phyloP scores from a whole-genome alignment of 92 coral and sea anemone species.

The Siderastrea siderea region DNA sequence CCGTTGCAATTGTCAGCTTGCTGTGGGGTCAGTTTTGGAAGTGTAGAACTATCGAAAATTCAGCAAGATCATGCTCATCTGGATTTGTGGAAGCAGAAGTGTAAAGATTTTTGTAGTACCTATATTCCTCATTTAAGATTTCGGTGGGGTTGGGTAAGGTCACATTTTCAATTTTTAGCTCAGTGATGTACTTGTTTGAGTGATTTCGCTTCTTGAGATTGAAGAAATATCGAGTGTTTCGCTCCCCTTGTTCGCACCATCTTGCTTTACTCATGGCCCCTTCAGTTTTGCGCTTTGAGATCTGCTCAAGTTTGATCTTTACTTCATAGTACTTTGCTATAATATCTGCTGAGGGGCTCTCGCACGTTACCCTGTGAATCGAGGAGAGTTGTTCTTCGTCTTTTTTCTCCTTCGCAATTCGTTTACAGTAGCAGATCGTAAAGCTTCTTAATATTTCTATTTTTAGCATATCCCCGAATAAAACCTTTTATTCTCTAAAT shows the following conservation, averaged over 20 bases:
- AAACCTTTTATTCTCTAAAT: too few species aligned
- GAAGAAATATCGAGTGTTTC: background rate
- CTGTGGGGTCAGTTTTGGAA: background rate
- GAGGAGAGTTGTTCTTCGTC: background rate
- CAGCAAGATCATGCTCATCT: background rate
- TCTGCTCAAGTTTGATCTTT: background rate
- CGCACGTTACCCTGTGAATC: background rate
- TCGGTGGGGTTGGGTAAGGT: too few species aligned
- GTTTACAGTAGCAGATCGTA: too few species aligned
- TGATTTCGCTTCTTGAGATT: too few species aligned
- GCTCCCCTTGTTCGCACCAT: conserved; percentile 21
- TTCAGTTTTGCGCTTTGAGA: conserved; percentile 7
- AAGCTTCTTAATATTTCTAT: too few species aligned
- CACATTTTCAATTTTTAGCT: too few species aligned
- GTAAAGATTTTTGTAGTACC: too few species aligned
- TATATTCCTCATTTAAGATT: too few species aligned
- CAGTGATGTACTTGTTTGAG: too few species aligned
- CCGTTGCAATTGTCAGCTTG: too few species aligned
- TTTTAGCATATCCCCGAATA: too few species aligned
- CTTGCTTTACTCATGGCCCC: conserved; percentile 5
- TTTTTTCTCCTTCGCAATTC: background rate
- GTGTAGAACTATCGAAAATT: background rate
- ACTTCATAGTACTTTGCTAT: conserved; percentile 2
- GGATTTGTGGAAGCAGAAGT: background rate
- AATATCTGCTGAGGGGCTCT: background rate